Evolutionary conservation across 2,888 invertebrate species (phyloP).

Genomic region (Andrena haemorrhoa): DNA sequence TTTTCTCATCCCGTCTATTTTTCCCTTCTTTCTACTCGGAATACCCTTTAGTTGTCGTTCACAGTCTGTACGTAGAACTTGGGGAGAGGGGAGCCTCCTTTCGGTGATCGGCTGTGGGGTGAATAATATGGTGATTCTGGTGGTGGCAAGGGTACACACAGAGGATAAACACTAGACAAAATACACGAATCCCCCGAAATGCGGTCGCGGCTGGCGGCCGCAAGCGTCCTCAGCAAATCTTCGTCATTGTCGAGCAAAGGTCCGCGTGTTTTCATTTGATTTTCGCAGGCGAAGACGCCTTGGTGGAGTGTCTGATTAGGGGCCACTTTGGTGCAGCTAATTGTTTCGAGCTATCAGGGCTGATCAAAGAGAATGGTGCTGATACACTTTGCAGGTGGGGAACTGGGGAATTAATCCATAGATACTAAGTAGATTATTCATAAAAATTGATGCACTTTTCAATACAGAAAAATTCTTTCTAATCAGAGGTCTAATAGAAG

Average conservation of each 20-base stretch:
- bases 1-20: slow-evolving; percentile 8
- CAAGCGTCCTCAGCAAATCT: slow-evolving; percentile 68
- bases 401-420: no score
- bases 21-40: slow-evolving; percentile 38
- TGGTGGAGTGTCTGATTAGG: not conserved
- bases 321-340: not conserved
- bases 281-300: not conserved
- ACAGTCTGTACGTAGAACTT: slow-evolving; percentile 70
- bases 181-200: slow-evolving; percentile 89
- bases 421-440: no score
- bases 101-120: slow-evolving; percentile 78
- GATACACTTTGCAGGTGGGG: not conserved
- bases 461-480: no score
- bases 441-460: no score
- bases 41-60: slow-evolving; percentile 43
- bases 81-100: slow-evolving; percentile 72
- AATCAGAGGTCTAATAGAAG: no score
- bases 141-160: slow-evolving; percentile 89
- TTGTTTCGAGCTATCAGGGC: not conserved
- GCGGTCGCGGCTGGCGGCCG: slow-evolving; percentile 74
- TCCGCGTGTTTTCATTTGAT: not conserved
- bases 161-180: slow-evolving; percentile 96
- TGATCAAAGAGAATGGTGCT: not conserved
- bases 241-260: slow-evolving; percentile 73
- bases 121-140: slow-evolving; percentile 76